Conservation (phyloP, 2,113 vertebrate genomes). For the Chionodraco myersi region DNA sequence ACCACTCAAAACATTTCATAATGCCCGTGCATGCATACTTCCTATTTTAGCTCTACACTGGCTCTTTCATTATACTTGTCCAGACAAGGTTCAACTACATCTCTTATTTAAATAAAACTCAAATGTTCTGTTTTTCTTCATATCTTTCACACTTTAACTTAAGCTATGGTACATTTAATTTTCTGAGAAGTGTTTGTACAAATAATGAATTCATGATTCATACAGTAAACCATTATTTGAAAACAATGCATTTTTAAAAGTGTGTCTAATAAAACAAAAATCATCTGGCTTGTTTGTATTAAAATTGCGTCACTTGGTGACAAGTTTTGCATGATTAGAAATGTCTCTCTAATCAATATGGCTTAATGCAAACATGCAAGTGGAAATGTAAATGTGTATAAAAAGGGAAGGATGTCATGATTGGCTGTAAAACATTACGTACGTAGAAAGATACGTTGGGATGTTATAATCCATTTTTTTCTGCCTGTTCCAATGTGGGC, state of each 20-base stretch:
- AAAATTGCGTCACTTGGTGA: conserved; percentile 77
- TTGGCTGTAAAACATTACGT: conserved; percentile 21
- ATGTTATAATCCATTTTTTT: conserved; percentile 45
- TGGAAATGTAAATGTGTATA: conserved; percentile 27
- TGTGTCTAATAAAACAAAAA: conserved; percentile 44
- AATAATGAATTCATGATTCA: conserved; percentile 27
- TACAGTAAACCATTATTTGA: conserved; percentile 28
- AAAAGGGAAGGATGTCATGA: conserved; percentile 28
- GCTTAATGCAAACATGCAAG: conserved; percentile 62
- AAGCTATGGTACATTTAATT: conserved; percentile 13
- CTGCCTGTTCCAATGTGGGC: conserved; percentile 66
- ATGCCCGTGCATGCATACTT: conserved; percentile 49
- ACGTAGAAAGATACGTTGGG: conserved; percentile 37
- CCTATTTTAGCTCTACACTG: conserved; percentile 32
- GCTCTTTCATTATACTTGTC: conserved; percentile 19
- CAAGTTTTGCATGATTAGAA: conserved; percentile 76
- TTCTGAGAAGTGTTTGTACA: conserved; percentile 25
- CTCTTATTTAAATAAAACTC: conserved; percentile 23
- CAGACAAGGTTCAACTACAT: conserved; percentile 17
- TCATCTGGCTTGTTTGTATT: conserved; percentile 53
- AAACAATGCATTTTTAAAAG: conserved; percentile 42
- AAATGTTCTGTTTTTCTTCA: not conserved
- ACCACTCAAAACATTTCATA: conserved; percentile 46
- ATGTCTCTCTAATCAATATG: conserved; percentile 71
- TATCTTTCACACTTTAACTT: conserved; percentile 26